phyloP scores from a whole-genome alignment of 2,797 vertebrate species.

The Sebastes glaucus region DNA sequence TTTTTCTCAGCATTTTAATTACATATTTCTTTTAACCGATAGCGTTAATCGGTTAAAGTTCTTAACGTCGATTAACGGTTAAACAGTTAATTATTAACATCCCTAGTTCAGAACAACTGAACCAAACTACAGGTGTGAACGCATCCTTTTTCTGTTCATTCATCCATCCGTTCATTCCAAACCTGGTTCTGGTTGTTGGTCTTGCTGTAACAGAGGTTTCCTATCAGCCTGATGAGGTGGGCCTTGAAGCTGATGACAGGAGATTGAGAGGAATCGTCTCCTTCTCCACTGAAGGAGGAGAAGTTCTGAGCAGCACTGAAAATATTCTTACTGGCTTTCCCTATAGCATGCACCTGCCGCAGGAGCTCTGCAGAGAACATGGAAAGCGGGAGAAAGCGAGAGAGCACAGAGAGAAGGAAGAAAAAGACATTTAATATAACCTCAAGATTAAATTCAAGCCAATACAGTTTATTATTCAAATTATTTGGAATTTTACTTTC shows the following conservation, averaged over 20 bases:
- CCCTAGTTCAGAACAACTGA: background rate
- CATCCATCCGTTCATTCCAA: background rate
- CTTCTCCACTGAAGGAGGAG: conserved; percentile 70
- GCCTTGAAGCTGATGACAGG: conserved; percentile 91
- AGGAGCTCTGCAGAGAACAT: conserved; percentile 83
- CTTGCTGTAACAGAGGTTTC: conserved; percentile 92
- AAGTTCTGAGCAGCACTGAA: conserved; percentile 86
- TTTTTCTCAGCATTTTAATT: too few relatives aligned
- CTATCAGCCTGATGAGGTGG: conserved; percentile 94
- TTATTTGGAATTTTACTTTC: background rate
- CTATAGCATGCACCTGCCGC: conserved; percentile 86
- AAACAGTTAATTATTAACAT: too few relatives aligned
- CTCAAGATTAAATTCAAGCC: background rate
- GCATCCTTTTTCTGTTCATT: background rate
- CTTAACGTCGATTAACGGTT: too few relatives aligned
- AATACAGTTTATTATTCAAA: background rate
- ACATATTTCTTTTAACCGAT: too few relatives aligned
- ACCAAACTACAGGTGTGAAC: background rate
- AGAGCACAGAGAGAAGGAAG: background rate
- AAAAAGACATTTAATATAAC: background rate
- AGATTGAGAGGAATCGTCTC: conserved; percentile 63
- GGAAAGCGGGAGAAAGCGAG: background rate
- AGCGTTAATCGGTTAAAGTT: too few relatives aligned
- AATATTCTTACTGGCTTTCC: conserved; percentile 86
- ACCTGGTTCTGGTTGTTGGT: conserved; percentile 94